Conservation (phyloP, 2,113 vertebrate genomes). For the Catagonus wagneri region DNA sequence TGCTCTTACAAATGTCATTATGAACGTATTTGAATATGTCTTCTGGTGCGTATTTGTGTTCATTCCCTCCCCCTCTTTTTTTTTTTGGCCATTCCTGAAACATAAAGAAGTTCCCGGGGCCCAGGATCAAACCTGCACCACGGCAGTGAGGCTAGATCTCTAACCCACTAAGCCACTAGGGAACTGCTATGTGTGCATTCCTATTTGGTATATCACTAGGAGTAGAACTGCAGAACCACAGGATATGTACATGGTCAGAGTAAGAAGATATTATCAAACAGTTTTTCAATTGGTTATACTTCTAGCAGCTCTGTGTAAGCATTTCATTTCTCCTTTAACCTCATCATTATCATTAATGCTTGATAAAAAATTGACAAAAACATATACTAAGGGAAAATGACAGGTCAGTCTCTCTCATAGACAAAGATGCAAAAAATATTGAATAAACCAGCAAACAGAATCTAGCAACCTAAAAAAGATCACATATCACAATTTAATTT, state of each 20-base stretch:
- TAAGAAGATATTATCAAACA: neutral
- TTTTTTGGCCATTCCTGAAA: too few species aligned
- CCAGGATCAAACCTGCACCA: too few species aligned
- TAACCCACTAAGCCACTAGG: too few species aligned
- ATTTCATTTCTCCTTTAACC: neutral
- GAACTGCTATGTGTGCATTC: neutral
- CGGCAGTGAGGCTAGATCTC: too few species aligned
- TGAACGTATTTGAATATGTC: neutral
- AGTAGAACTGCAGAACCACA: neutral
- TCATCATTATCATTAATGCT: too few species aligned
- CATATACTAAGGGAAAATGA: too few species aligned
- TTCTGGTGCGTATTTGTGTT: too few species aligned
- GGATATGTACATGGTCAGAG: neutral
- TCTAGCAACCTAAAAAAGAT: neutral
- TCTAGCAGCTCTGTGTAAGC: neutral
- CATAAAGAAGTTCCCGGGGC: neutral
- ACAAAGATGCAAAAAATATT: conserved; percentile 21
- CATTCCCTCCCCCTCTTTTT: too few species aligned
- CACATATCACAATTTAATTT: neutral
- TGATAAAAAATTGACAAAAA: too few species aligned
- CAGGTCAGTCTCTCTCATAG: neutral
- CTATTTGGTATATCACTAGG: neutral
- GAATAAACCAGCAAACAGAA: neutral
- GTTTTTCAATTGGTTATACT: neutral
- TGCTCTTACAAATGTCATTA: neutral